These are phyloP conservation scores for Aspidoscelis tigris DNA, from an alignment of 2,113 vertebrate species.

Conservation along the genomic window DNA sequence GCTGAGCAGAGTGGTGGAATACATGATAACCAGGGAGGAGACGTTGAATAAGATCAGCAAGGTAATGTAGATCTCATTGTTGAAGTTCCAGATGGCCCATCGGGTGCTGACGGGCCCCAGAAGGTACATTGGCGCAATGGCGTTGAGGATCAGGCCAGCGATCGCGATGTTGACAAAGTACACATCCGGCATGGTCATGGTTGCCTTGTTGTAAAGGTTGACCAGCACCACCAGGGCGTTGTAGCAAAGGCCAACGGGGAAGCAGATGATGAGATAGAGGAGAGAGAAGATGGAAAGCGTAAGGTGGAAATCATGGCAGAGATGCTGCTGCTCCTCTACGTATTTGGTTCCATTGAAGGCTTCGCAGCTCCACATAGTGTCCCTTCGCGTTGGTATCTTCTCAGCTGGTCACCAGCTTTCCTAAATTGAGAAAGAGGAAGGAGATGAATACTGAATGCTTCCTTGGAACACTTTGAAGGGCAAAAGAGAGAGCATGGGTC, in stretches of 20 bases:
- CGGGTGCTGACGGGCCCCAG: slow-evolving; percentile 85
- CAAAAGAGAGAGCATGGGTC: too few relatives aligned
- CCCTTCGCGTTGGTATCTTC: slow-evolving; percentile 60
- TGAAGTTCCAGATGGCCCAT: slow-evolving; percentile 90
- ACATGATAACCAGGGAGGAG: slow-evolving; percentile 92
- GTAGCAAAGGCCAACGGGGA: slow-evolving; percentile 92
- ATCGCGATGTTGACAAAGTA: slow-evolving; percentile 98
- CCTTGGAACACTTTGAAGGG: background rate
- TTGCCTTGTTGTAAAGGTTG: slow-evolving; percentile 91
- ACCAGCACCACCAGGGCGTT: slow-evolving; percentile 90
- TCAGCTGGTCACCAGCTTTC: slow-evolving; percentile 72
- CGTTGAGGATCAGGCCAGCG: slow-evolving; percentile 89
- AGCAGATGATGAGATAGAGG: slow-evolving; percentile 91
- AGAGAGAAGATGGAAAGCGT: slow-evolving; percentile 88
- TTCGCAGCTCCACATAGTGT: slow-evolving; percentile 95
- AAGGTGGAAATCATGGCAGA: slow-evolving; percentile 90
- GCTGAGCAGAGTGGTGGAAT: slow-evolving; percentile 93
- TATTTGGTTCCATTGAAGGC: slow-evolving; percentile 82
- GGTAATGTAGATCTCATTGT: slow-evolving; percentile 89
- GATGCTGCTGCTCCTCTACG: slow-evolving; percentile 79
- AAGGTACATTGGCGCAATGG: slow-evolving; percentile 88
- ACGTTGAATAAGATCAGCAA: slow-evolving; percentile 95
- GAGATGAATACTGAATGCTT: background rate
- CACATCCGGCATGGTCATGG: slow-evolving; percentile 98
- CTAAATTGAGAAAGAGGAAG: slow-evolving; percentile 68